Evolutionary conservation across 1,140 invertebrate genomes (phyloP).

Genomic region (Drosophila dunni): DNA sequence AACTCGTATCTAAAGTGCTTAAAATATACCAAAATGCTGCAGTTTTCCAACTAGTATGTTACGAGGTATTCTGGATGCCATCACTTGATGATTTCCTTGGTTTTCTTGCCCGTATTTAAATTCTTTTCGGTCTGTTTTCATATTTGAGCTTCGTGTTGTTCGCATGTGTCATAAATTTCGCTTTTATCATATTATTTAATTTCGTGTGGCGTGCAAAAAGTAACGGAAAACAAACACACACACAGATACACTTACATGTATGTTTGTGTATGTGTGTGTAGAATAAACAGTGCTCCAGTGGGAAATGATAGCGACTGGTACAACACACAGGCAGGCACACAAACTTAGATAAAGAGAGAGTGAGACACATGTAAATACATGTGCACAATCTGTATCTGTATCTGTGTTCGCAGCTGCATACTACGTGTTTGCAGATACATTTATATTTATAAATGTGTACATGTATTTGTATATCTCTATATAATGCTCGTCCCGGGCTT

Average conservation of each 20-base stretch:
- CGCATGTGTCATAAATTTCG: conserved; percentile 79
- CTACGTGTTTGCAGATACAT: conserved; percentile 36
- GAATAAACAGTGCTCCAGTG: conserved; percentile 52
- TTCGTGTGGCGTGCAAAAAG: conserved; percentile 54
- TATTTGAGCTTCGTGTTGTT: conserved; percentile 32
- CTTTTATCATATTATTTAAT: conserved; percentile 83
- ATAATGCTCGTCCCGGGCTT: conserved; percentile 45
- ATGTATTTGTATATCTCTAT: conserved; percentile 26
- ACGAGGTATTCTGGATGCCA: not conserved
- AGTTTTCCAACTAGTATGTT: not conserved
- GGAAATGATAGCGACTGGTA: conserved; percentile 51
- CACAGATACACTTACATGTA: not conserved
- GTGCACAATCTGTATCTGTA: conserved; percentile 24
- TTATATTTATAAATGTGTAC: conserved; percentile 30
- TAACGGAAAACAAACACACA: conserved; percentile 41
- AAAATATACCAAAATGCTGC: too few relatives aligned
- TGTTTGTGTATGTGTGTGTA: conserved; percentile 17
- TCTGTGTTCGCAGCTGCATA: conserved; percentile 7
- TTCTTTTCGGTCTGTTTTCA: conserved; percentile 39
- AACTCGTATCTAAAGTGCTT: too few relatives aligned
- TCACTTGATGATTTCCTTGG: not conserved
- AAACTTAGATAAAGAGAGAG: too few relatives aligned
- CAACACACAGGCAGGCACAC: conserved; percentile 12
- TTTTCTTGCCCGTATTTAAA: conserved; percentile 17
- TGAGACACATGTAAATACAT: conserved; percentile 17